Base-by-base conservation (phyloP, 2,888 invertebrate genomes). In the Nemoura dubitans region DNA sequence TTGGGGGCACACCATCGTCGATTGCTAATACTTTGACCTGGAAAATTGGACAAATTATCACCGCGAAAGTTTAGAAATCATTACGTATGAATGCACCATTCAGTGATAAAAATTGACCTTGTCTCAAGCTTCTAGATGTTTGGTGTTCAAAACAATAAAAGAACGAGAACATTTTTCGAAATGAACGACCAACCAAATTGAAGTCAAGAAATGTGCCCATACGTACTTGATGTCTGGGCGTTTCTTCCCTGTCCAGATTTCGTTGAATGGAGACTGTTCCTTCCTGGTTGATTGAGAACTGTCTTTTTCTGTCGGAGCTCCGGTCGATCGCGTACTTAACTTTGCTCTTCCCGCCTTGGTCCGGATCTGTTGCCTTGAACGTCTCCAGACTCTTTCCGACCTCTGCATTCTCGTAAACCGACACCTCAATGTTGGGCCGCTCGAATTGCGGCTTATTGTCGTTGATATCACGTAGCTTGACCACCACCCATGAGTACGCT, bases 371-470 rank as follows among this genome's bases (percentile, higher is more conserved):
- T 0, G 99, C 99, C 91, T 96, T 96, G 92, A 99, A 99, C 26
- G 97, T 97, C 91, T 98, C 98, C 89, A 99, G 92, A 89, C 95
- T 96, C 89, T 97, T 97, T 29, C 98, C 98, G 86, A 97, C 95
- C 90, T 96, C 96, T 0, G 98, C 97, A 91, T 98, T 98, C 92
- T 99, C 99, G 90, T 95, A 96, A 0, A 98, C 97, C 21, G 96
- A 96, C 3, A 96, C 96, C 92, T 97, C 98, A 89, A 98, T 98
- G 91, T 98, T 98, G 83, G 98, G 97, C 88, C 96, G 94, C 90
- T 98, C 98, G 91, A 98, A 98, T 90, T 96, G 96, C 5, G 99
- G 99, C 91, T 97, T 97, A 93, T 99, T 99, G 93, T 99, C 99
- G 93, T 99, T 99, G 89, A 97, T 97, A 91, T 99, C 99, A 88